Evolutionary conservation across 1,140 invertebrate species (phyloP).

Genomic region (Bilobella aurantiaca): DNA sequence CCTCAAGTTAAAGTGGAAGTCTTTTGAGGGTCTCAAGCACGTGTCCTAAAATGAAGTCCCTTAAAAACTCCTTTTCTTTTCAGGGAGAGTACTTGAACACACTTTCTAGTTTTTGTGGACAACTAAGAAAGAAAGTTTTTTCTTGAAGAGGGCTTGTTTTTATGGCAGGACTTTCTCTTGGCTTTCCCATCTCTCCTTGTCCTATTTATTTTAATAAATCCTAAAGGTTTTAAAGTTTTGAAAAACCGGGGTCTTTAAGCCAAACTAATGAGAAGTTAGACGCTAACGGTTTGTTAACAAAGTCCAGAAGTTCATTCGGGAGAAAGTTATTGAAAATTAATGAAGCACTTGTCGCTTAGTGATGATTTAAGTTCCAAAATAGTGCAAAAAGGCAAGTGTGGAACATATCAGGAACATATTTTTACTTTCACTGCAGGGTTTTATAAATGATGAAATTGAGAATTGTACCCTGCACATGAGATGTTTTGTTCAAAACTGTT

Average conservation of each 20-base stretch:
- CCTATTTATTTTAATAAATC: slow-evolving; percentile 6
- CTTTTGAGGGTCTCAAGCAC: not conserved
- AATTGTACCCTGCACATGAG: not conserved
- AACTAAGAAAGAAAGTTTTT: not conserved
- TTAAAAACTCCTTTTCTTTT: not conserved
- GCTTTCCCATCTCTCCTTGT: not conserved
- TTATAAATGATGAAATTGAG: no score
- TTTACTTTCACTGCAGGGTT: no score
- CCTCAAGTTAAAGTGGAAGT: not conserved
- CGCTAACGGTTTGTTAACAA: no score
- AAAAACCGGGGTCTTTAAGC: not conserved
- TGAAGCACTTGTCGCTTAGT: not conserved
- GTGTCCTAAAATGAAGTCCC: not conserved
- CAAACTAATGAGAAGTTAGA: slow-evolving; percentile 5
- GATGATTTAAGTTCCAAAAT: no score
- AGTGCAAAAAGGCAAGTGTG: no score
- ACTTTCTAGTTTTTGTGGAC: not conserved
- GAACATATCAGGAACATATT: no score
- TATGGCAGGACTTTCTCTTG: not conserved
- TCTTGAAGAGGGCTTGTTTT: not conserved
- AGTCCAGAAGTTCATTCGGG: not conserved
- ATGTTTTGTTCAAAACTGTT: no score
- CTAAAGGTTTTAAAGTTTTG: not conserved
- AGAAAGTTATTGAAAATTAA: slow-evolving; percentile 5
- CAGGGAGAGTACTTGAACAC: no score